Percentiles rank a stretch among this genome's conserved stretches.
Conservation (phyloP, 2,113 vertebrate species). For the Tragelaphus buxtoni region DNA sequence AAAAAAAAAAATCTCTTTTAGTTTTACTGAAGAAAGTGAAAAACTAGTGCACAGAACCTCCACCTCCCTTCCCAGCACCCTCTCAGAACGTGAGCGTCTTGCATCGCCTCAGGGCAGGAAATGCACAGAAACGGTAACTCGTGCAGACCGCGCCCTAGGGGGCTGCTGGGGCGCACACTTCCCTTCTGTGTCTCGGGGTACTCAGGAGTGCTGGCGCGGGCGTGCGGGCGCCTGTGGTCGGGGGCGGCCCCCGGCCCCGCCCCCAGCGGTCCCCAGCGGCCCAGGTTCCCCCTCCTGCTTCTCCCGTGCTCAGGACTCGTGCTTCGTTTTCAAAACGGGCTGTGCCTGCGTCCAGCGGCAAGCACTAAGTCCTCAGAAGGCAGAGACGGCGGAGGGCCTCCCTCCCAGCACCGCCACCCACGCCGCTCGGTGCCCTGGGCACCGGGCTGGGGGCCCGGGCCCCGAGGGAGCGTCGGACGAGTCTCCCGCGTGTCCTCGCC, state of each 20-base stretch:
- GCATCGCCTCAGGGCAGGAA: background rate
- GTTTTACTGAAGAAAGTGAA: background rate
- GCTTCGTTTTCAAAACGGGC: background rate
- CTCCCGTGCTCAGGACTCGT: background rate
- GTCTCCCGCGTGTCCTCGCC: background rate
- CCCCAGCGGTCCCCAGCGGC: background rate
- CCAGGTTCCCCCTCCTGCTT: background rate
- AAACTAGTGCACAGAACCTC: background rate
- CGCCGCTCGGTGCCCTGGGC: background rate
- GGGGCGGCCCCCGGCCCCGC: background rate
- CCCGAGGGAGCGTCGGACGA: background rate
- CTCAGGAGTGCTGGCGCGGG: background rate
- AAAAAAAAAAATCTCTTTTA: background rate
- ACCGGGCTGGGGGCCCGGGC: background rate
- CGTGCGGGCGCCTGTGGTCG: background rate
- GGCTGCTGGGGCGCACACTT: background rate
- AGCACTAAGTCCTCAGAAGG: background rate
- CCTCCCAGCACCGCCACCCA: background rate
- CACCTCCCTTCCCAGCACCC: background rate
- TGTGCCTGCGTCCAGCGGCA: background rate
- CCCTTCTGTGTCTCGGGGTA: background rate
- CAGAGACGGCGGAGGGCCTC: background rate
- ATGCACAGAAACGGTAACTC: accelerated
- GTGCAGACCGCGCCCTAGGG: accelerated
- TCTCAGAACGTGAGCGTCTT: accelerated